Base-by-base conservation (phyloP, 1,140 invertebrate genomes). In the Drosophila orena region DNA sequence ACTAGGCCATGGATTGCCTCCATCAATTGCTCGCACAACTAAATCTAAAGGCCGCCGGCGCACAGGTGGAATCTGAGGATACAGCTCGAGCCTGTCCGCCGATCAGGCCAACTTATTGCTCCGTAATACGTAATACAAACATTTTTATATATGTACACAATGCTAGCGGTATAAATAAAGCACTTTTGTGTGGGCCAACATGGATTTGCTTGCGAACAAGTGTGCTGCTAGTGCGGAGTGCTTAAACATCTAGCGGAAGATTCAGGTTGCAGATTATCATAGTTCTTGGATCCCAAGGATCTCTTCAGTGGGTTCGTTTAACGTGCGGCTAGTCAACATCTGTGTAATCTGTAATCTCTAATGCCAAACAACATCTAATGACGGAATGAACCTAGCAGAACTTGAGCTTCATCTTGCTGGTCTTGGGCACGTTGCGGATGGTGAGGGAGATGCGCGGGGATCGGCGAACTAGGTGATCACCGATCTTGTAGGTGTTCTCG, bases 351-450 rank as follows among this genome's bases (percentile, higher is more conserved):
- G 47, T 50, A 34, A 10, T 17, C 24, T 30, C 7, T 30, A 17
- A 50, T 50, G 47, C 24, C 27, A 30, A 72, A 43, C 60, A 52
- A 62, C 66, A 71, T 50, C 65, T 52, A 44, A 37, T 44, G 61
- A 17, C 14, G 42, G 14, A 59, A 37, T 17, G 53, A 49, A 44
- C 34, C 81, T 91, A 91, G 59, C 73, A 90, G 62, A 92, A 92
- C 58, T 92, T 95, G 81, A 96, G 93, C 93, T 94, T 96, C 91
- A 96, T 94, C 94, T 97, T 98, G 77, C 95, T 94, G 53, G 96
- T 96, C 94, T 97, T 98, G 58, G 97, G 97, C 8, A 99, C 98
- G 94, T 98, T 95, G 91, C 98, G 94, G 68, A 99, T 98, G 40
- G 98, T 99, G 35, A 99, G 93, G 6, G 98, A 99, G 70, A 99